These are phyloP conservation scores for Eucriotettix oculatus DNA, from an alignment of 2,888 invertebrate genomes.

Conservation along the genomic window DNA sequence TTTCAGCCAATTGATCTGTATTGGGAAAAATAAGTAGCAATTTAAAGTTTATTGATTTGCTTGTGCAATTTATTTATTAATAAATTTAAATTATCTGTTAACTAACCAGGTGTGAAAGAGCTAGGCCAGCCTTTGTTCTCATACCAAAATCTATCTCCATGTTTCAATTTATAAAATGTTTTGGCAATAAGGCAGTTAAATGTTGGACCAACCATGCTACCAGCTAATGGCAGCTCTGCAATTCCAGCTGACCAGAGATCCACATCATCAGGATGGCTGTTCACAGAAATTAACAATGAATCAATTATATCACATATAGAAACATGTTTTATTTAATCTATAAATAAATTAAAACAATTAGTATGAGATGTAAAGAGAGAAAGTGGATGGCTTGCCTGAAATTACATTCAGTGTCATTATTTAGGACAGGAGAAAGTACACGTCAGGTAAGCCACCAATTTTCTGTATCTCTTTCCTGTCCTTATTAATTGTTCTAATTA, in stretches of 20 bases:
- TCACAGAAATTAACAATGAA: background rate
- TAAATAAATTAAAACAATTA: background rate
- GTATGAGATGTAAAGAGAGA: too few relatives aligned
- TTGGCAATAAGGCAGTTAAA: conserved; percentile 34
- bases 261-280: conserved; percentile 23
- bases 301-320: background rate
- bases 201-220: conserved; percentile 30
- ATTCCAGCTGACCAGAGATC: conserved; percentile 29
- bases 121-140: conserved; percentile 27
- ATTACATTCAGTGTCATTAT: too few relatives aligned
- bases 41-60: background rate
- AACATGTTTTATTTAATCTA: background rate
- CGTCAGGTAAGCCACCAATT: too few relatives aligned
- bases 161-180: conserved; percentile 27
- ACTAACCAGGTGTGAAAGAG: conserved; percentile 24
- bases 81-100: background rate
- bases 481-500: too few relatives aligned
- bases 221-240: conserved; percentile 27
- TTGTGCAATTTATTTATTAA: background rate
- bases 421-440: too few relatives aligned
- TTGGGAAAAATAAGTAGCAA: conserved; percentile 4
- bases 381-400: too few relatives aligned
- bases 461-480: too few relatives aligned
- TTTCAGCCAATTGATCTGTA: conserved; percentile 26
- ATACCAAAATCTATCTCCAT: conserved; percentile 35